Evolutionary conservation across 2,797 vertebrate genomes (phyloP).

Genomic region (Falco novaeseelandiae): DNA sequence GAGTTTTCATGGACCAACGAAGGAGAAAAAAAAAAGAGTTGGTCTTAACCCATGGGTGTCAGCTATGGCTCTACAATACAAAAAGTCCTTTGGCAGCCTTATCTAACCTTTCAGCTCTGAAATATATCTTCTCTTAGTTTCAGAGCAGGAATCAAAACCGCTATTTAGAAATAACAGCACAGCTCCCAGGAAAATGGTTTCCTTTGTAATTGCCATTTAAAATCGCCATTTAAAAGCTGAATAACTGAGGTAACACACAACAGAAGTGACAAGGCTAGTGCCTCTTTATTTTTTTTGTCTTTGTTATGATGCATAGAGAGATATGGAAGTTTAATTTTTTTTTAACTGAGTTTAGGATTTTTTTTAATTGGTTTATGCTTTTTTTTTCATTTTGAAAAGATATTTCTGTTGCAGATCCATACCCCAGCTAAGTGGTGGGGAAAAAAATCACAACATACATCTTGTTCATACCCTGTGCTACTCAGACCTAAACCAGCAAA

Average conservation of each 20-base stretch:
- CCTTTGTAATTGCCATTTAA: slow-evolving; percentile 22
- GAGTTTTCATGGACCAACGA: background rate
- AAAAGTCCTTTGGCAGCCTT: background rate
- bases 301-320: background rate
- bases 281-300: background rate
- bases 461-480: background rate
- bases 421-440: background rate
- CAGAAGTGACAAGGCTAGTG: background rate
- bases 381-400: background rate
- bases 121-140: slow-evolving; percentile 16
- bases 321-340: background rate
- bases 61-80: background rate
- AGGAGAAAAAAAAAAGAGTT: slow-evolving; percentile 23
- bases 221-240: slow-evolving; percentile 38
- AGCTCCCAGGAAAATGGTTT: slow-evolving; percentile 19
- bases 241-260: slow-evolving; percentile 14
- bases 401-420: background rate
- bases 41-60: background rate
- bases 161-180: slow-evolving; percentile 26
- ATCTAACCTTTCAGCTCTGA: slow-evolving; percentile 37
- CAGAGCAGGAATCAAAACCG: slow-evolving; percentile 33
- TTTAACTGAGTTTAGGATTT: background rate
- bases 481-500: background rate
- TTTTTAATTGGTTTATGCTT: background rate
- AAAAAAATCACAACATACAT: background rate